Evolutionary conservation across 2,797 vertebrate genomes (phyloP), one percentile per base, ranked within the genome.

Genomic region (Coluber constrictor): DNA sequence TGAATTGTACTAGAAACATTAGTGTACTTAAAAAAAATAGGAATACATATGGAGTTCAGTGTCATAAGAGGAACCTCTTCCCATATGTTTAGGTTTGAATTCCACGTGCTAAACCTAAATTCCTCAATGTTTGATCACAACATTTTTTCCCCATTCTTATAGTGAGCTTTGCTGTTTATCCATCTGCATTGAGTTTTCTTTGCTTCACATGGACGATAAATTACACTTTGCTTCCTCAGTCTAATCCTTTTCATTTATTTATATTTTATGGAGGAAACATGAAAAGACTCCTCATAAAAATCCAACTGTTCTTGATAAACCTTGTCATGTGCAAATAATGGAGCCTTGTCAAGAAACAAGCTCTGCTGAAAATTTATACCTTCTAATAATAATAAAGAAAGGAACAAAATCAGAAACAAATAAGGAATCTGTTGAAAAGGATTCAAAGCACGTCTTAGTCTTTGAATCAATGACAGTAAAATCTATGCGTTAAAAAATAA

Each of bases 231-330:
- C 97, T 98, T 98, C 98, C 98, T 98, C 96, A 95, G 94, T 96
- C 97, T 98, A 98, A 98, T 98, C 98, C 97, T 98, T 98, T 98
- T 98, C 98, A 98, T 98, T 98, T 98, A 98, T 98, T 98, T 98
- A 97, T 98, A 97, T 97, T 98, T 98, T 98, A 98, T 97, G 96
- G 97, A 97, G 96, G 97, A 97, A 98, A 98, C 98, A 98, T 98
- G 97, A 98, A 93, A 98, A 98, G 98, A 66, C 97, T 97, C 92
- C 96, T 97, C 97, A 96, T 97, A 98, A 98, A 98, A 98, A 98
- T 96, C 97, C 98, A 98, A 98, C 97, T 98, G 98, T 94, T 98
- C 98, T 97, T 98, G 97, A 98, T 98, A 98, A 98, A 98, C 96
- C 96, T 98, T 98, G 98, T 98, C 98, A 98, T 98, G 97, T 97